phyloP scores from a whole-genome alignment of 2,113 vertebrate species.

The Zapornia atra region DNA sequence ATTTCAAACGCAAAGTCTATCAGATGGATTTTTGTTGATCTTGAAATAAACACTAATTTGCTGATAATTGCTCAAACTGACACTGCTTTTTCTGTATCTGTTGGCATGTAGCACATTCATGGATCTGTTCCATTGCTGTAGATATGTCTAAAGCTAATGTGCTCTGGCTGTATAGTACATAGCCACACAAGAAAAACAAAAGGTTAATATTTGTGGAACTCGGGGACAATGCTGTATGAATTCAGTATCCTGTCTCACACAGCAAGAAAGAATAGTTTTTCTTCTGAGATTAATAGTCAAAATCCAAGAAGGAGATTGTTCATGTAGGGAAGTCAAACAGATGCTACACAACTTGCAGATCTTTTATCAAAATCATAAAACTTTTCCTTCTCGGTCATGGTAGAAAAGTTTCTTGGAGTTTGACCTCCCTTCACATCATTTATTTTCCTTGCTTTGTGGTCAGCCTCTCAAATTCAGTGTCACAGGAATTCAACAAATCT shows the following conservation, averaged over 20 bases:
- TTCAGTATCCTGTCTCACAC: background rate
- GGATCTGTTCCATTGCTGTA: background rate
- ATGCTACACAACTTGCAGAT: background rate
- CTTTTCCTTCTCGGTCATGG: background rate
- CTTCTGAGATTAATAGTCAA: background rate
- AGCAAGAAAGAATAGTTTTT: background rate
- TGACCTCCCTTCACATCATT: background rate
- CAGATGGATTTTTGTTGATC: constrained; percentile 50
- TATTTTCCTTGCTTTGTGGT: background rate
- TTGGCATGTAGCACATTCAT: background rate
- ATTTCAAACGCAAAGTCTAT: background rate
- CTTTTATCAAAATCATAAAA: background rate
- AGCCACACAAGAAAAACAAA: background rate
- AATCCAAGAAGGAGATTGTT: background rate
- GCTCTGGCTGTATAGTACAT: background rate
- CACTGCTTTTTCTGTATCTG: background rate
- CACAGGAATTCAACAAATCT: background rate
- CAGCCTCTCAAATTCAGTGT: background rate
- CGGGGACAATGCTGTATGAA: background rate
- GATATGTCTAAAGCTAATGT: background rate
- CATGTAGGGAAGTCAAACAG: background rate
- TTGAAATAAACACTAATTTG: constrained; percentile 54
- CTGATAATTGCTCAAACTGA: constrained; percentile 46
- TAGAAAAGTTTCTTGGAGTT: background rate
- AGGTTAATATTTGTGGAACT: background rate